A percentile compares a stretch with the other conserved stretches of the same genome.
These are phyloP conservation scores for Gryon sp. DNA, from an alignment of 1,140 invertebrate species.

Conservation along the genomic window DNA sequence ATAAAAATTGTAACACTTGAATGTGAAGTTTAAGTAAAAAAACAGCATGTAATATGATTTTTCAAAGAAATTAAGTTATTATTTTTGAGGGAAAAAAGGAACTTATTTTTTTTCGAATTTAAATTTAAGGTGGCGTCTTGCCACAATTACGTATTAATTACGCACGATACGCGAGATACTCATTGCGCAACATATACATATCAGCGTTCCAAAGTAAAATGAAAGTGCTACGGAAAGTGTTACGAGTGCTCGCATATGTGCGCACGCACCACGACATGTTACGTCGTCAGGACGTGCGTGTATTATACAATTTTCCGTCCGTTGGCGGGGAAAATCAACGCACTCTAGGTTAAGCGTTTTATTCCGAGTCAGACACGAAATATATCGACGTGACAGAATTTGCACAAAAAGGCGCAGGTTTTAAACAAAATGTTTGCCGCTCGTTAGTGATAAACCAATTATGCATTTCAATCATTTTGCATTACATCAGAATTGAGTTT, in stretches of 20 bases:
- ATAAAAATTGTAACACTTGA: no score
- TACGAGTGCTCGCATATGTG: constrained; percentile 11
- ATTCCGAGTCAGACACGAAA: not conserved
- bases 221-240: constrained; percentile 40
- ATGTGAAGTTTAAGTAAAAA: no score
- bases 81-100: no score
- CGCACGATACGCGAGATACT: constrained; percentile 11
- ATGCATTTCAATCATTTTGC: constrained; percentile 34
- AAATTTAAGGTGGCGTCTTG: constrained; percentile 1
- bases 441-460: constrained; percentile 1
- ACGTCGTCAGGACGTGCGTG: constrained; percentile 44
- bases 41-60: no score
- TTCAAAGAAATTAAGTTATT: no score
- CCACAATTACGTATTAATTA: constrained; percentile 31
- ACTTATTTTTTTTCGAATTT: not conserved
- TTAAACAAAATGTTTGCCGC: constrained; percentile 36
- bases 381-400: constrained; percentile 41
- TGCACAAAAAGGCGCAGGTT: constrained; percentile 17
- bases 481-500: constrained; percentile 8
- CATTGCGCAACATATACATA: constrained; percentile 14
- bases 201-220: constrained; percentile 24
- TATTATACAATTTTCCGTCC: constrained; percentile 52
- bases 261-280: constrained; percentile 42
- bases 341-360: constrained; percentile 28
- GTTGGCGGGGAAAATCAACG: constrained; percentile 30